Conservation (phyloP, 2,797 vertebrate genomes). For the Lophius americanus region DNA sequence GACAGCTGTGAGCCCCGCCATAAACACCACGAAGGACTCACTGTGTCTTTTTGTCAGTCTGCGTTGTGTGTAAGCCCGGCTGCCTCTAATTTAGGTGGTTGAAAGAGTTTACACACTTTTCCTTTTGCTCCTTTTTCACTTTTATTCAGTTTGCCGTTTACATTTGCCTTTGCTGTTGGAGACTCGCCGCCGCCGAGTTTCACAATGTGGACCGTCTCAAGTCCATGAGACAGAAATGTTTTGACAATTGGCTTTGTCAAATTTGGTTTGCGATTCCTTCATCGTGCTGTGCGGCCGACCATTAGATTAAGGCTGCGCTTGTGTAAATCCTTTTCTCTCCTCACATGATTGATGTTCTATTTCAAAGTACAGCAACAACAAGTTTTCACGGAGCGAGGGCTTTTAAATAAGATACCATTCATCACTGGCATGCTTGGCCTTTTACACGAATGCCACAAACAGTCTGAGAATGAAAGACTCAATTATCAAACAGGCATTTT, state of each 20-base stretch:
- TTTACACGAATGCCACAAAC: slow-evolving; percentile 51
- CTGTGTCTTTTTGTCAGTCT: slow-evolving; percentile 1
- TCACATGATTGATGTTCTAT: slow-evolving; percentile 68
- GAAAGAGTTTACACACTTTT: slow-evolving; percentile 72
- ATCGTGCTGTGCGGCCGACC: slow-evolving; percentile 69
- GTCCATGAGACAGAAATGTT: slow-evolving; percentile 44
- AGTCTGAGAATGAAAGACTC: slow-evolving; percentile 28
- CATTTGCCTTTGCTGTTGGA: slow-evolving; percentile 44
- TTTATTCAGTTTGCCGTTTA: slow-evolving; percentile 60
- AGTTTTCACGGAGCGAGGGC: slow-evolving; percentile 70
- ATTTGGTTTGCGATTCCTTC: slow-evolving; percentile 68
- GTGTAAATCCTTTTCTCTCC: slow-evolving; percentile 63
- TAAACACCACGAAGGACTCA: slow-evolving; percentile 57
- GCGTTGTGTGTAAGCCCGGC: slow-evolving; percentile 28
- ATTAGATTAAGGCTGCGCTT: slow-evolving; percentile 67
- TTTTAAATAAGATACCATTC: slow-evolving; percentile 55
- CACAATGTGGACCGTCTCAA: slow-evolving; percentile 37
- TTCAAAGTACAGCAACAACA: slow-evolving; percentile 69
- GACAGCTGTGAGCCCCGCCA: slow-evolving; percentile 64
- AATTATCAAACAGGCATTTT: slow-evolving; percentile 48
- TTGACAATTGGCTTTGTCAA: slow-evolving; percentile 73
- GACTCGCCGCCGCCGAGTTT: slow-evolving; percentile 1
- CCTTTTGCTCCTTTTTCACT: slow-evolving; percentile 33
- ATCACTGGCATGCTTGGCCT: slow-evolving; percentile 61
- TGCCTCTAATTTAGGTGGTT: slow-evolving; percentile 71